A percentile compares a stretch with the other conserved stretches of the same genome.
Evolutionary conservation across 37 sponge, comb jelly and placozoan genomes (phyloP).

Genomic region (Mnemiopsis leidyi): DNA sequence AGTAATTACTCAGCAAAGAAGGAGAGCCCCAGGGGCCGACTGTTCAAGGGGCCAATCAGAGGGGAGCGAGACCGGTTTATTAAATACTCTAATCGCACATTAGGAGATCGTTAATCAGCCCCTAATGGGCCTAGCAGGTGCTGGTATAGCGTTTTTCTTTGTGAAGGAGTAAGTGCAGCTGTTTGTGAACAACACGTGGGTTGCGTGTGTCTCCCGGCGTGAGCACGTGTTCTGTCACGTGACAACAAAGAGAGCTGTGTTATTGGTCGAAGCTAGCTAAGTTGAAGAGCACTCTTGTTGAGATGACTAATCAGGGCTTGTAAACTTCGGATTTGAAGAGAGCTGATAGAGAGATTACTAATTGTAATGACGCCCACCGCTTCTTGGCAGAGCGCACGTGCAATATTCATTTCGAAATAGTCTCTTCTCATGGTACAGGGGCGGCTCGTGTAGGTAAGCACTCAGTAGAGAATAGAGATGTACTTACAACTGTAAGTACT

Average conservation of each 20-base stretch:
- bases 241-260: too few relatives aligned
- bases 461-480: too few relatives aligned
- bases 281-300: not conserved
- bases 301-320: not conserved
- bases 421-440: too few relatives aligned
- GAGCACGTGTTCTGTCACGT: not conserved
- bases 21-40: not conserved
- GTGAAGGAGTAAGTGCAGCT: not conserved
- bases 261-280: not conserved
- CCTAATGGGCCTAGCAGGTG: not conserved
- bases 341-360: too few relatives aligned
- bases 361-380: too few relatives aligned
- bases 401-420: too few relatives aligned
- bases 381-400: too few relatives aligned
- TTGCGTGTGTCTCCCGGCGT: not conserved
- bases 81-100: not conserved
- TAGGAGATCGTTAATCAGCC: not conserved
- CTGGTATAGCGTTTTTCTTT: not conserved
- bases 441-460: too few relatives aligned
- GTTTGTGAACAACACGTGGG: not conserved
- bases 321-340: too few relatives aligned
- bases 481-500: too few relatives aligned
- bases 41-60: not conserved
- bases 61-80: not conserved
- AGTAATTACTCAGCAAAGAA: not conserved